These are phyloP conservation scores for Emydura subglobosa DNA, from an alignment of 2,113 vertebrate species.

Conservation along the genomic window DNA sequence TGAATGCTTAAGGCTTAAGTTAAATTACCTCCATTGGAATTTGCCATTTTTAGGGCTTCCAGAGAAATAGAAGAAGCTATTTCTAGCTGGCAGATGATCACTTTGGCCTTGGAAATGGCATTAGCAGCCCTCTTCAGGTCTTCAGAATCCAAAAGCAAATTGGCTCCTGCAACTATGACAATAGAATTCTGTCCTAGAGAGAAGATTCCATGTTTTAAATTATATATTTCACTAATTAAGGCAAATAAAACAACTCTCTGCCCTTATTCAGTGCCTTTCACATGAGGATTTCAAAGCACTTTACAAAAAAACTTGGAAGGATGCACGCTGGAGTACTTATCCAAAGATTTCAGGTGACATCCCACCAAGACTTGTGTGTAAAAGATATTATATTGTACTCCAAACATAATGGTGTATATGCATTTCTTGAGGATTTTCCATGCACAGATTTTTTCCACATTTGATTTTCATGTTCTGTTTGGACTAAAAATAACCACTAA, in stretches of 20 bases:
- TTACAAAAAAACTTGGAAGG: neutral
- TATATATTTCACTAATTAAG: neutral
- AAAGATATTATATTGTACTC: neutral
- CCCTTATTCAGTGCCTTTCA: neutral
- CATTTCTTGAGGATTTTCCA: neutral
- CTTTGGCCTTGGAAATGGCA: slow-evolving; percentile 85
- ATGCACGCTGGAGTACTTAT: slow-evolving; percentile 1
- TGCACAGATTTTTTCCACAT: neutral
- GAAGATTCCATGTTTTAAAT: slow-evolving; percentile 17
- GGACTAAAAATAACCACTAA: neutral
- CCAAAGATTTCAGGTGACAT: neutral
- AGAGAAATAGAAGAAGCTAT: slow-evolving; percentile 86
- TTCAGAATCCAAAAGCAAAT: slow-evolving; percentile 88
- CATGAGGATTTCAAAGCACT: neutral
- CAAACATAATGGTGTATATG: neutral
- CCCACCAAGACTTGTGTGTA: accelerated
- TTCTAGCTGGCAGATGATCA: slow-evolving; percentile 95
- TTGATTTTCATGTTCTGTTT: neutral
- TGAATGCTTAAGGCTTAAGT: slow-evolving; percentile 31
- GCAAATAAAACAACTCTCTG: neutral
- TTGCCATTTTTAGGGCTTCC: slow-evolving; percentile 89
- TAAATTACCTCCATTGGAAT: slow-evolving; percentile 85
- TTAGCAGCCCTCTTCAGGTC: slow-evolving; percentile 85
- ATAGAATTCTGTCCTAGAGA: slow-evolving; percentile 94
- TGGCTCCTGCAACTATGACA: slow-evolving; percentile 95